These are phyloP conservation scores for Lucilia sericata DNA, from an alignment of 1,140 invertebrate genomes.

Conservation along the genomic window DNA sequence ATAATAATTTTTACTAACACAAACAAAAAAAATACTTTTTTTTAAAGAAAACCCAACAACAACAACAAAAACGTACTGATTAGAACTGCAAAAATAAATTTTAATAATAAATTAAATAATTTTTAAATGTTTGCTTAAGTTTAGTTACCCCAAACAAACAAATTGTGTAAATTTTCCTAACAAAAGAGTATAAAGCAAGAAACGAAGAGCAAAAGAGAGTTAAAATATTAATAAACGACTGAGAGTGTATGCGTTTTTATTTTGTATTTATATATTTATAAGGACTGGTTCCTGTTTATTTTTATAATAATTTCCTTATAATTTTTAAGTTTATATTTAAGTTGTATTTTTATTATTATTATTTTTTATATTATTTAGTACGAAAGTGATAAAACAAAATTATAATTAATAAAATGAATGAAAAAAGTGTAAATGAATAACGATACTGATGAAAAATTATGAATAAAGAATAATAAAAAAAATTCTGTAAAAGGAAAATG, in stretches of 20 bases:
- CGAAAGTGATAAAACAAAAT: slow-evolving; percentile 11
- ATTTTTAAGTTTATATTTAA: slow-evolving; percentile 34
- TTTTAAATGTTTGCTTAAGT: slow-evolving; percentile 21
- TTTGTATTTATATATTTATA: slow-evolving; percentile 52
- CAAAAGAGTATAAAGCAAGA: neutral
- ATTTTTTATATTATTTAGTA: neutral
- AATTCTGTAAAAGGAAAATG: slow-evolving; percentile 14
- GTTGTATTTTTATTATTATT: neutral
- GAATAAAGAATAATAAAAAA: slow-evolving; percentile 6
- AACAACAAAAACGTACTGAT: slow-evolving; percentile 44
- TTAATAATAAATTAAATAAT: neutral
- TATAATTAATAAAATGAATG: neutral
- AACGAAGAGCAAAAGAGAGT: neutral
- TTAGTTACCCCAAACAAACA: neutral
- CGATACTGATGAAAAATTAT: neutral
- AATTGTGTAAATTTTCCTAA: neutral
- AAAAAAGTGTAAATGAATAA: neutral
- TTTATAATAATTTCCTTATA: neutral
- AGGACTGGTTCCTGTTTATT: slow-evolving; percentile 62
- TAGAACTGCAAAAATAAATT: neutral
- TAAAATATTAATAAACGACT: neutral
- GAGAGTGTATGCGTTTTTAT: neutral
- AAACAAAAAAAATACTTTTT: neutral
- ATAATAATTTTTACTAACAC: slow-evolving; percentile 42
- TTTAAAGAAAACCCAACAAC: slow-evolving; percentile 10